These are phyloP conservation scores for Mimumesa dahlbomi DNA, from an alignment of 2,888 invertebrate genomes.

Conservation along the genomic window DNA sequence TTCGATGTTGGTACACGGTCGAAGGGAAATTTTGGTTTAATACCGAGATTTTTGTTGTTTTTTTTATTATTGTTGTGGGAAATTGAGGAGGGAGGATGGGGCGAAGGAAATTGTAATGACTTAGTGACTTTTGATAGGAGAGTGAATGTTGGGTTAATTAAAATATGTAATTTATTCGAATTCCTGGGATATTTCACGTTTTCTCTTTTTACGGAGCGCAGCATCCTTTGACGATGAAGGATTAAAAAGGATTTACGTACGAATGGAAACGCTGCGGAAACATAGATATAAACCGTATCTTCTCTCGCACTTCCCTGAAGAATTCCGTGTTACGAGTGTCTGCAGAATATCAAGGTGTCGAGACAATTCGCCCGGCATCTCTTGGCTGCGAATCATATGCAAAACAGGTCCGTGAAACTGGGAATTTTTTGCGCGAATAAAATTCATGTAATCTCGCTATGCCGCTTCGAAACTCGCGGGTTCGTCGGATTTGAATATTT, in stretches of 20 bases:
- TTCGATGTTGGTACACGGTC: not conserved
- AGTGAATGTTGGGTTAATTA: too few relatives aligned
- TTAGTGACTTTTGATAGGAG: too few relatives aligned
- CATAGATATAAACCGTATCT: constrained; percentile 2
- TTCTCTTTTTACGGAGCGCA: not conserved
- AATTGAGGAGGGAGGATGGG: too few relatives aligned
- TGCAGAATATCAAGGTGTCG: constrained; percentile 28
- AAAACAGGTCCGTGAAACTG: constrained; percentile 26
- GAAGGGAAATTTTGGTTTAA: not conserved
- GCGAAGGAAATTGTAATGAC: too few relatives aligned
- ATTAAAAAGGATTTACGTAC: constrained; percentile 12
- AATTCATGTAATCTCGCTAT: constrained; percentile 14
- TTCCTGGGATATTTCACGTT: not conserved
- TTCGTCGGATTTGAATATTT: not conserved
- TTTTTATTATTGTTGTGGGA: not conserved
- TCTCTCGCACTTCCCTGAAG: not conserved
- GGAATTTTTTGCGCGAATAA: constrained; percentile 22
- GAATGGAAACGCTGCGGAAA: constrained; percentile 5
- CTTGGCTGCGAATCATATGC: constrained; percentile 33
- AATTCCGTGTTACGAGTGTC: constrained; percentile 19
- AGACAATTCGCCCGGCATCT: constrained; percentile 18
- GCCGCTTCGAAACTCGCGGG: not conserved
- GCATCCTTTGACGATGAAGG: not conserved
- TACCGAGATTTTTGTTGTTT: not conserved
- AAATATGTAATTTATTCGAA: constrained; percentile 1